Evolutionary conservation across 2,888 invertebrate species (phyloP).

Genomic region (Meiosimyza decipiens): DNA sequence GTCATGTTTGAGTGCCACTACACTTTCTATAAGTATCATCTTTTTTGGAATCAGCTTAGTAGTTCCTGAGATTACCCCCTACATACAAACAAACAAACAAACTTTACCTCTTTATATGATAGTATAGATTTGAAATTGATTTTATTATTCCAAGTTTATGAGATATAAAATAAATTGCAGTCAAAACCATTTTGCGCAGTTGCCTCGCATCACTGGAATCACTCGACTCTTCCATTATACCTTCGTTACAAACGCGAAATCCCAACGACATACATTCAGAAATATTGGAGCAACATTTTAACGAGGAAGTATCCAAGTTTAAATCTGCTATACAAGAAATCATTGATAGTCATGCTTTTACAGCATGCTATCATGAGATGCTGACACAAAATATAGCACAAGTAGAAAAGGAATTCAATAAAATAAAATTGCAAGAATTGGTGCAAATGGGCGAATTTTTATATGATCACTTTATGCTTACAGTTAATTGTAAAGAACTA

Average conservation of each 20-base stretch:
- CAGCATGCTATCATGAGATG: slow-evolving; percentile 56
- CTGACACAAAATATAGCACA: slow-evolving; percentile 49
- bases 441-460: slow-evolving; percentile 57
- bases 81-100: no score
- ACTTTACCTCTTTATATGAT: no score
- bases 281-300: slow-evolving; percentile 63
- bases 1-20: no score
- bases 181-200: slow-evolving; percentile 60
- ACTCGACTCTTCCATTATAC: slow-evolving; percentile 62
- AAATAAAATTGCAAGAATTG: slow-evolving; percentile 51
- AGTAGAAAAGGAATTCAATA: slow-evolving; percentile 52
- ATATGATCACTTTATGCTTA: slow-evolving; percentile 58
- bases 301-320: slow-evolving; percentile 59
- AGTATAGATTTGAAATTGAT: no score
- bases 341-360: slow-evolving; percentile 61
- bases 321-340: slow-evolving; percentile 59
- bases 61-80: no score
- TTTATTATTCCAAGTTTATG: no score
- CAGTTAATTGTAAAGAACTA: slow-evolving; percentile 52
- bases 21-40: no score
- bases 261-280: slow-evolving; percentile 53
- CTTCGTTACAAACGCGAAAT: slow-evolving; percentile 56
- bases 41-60: no score
- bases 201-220: slow-evolving; percentile 65
- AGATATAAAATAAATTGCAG: slow-evolving; percentile 39